Evolutionary conservation across 2,797 vertebrate genomes (phyloP), one percentile per base, ranked within the genome.

Genomic region (Rhynchonycteris naso): DNA sequence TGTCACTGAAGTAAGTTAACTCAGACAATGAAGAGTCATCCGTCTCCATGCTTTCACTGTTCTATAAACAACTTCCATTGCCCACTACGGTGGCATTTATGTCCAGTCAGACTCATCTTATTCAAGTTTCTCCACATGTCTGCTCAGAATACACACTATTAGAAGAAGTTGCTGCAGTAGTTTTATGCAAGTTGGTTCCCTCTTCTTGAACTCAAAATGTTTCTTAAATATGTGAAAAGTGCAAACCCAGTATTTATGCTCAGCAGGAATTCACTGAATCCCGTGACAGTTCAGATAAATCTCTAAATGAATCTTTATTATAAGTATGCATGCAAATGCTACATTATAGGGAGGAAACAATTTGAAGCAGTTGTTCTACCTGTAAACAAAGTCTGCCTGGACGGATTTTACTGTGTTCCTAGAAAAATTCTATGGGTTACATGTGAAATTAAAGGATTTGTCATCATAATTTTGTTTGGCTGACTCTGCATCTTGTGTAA

Each of bases 1-100:
- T 96, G 97, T 97, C 95, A 94, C 35, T 83, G 76, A 93, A 97
- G 95, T 81, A 91, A 95, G 63, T 91, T 96, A 93, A 95, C 95
- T 94, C 91, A 50, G 58, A 98, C 96, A 98, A 96, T 66, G 88
- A 90, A 59, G 82, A 96, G 0, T 0, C 84, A 50, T 97, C 98
- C 97, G 88, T 96, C 91, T 84, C 8, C 4, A 68, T 7, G 30
- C 85, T 94, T 72, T 72, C 43, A 56, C 72, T 69, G 15, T 66
- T 94, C 96, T 83, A 97, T 97, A 96, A 96, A 95, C 61, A 97
- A 58, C 84, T 92, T 43, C 11, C 54, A 0, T 0, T 0, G 30
- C 95, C 91, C 84, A 92, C 83, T 90, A 68, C 80, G 91, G 78
- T 0, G 0, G 79, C 69, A 26, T 24, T 61, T 83, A 94, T 97